phyloP scores from a whole-genome alignment of 2,888 invertebrate species.

The Cantharis rufa region DNA sequence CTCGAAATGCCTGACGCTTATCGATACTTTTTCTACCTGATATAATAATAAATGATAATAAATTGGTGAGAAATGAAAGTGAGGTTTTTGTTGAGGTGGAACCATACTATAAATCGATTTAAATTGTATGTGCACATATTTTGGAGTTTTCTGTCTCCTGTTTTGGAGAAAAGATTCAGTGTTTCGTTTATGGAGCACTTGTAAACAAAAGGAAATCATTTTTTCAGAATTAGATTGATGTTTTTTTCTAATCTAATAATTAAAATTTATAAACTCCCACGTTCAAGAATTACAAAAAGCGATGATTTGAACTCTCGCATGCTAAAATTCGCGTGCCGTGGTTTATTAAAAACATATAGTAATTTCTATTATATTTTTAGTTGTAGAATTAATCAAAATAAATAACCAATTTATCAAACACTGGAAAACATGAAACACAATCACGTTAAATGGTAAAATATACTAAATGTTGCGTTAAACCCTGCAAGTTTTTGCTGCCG shows the following conservation, averaged over 20 bases:
- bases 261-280: background rate
- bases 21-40: background rate
- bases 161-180: too few relatives aligned
- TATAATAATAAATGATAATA: too few relatives aligned
- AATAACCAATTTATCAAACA: background rate
- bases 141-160: too few relatives aligned
- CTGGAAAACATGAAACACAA: background rate
- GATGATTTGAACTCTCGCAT: background rate
- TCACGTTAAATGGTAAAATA: background rate
- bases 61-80: too few relatives aligned
- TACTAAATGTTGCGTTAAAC: background rate
- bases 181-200: too few relatives aligned
- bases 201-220: too few relatives aligned
- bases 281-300: background rate
- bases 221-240: too few relatives aligned
- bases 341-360: background rate
- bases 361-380: background rate
- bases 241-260: too few relatives aligned
- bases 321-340: background rate
- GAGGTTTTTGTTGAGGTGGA: too few relatives aligned
- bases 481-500: background rate
- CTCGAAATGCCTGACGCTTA: background rate
- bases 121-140: too few relatives aligned
- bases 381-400: background rate
- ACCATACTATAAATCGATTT: too few relatives aligned